phyloP scores from a whole-genome alignment of 2,113 vertebrate genomes.

The Turnix velox region DNA sequence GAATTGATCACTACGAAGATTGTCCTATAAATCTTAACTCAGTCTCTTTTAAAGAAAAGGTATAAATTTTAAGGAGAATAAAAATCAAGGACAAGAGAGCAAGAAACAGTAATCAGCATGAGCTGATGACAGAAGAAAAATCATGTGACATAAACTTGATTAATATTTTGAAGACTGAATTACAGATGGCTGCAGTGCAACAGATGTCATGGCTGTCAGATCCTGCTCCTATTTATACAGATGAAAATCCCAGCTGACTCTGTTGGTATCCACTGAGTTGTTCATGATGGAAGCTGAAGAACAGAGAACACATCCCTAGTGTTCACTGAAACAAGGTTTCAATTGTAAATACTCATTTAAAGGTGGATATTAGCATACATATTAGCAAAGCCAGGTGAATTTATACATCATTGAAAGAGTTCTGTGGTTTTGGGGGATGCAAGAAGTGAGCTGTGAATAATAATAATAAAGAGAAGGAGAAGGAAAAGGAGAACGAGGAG shows the following conservation, averaged over 20 bases:
- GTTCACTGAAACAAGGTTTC: not conserved
- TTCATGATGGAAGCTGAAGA: not conserved
- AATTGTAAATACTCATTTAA: not conserved
- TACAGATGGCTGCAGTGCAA: constrained; percentile 27
- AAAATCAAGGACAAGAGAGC: not conserved
- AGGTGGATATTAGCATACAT: rapidly evolving
- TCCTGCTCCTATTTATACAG: not conserved
- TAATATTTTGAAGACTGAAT: constrained; percentile 43
- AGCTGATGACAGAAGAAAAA: constrained; percentile 17
- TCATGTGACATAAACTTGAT: constrained; percentile 27
- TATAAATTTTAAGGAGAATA: not conserved
- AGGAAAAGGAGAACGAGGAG: too few relatives aligned
- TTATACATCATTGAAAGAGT: not conserved
- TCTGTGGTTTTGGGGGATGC: not conserved
- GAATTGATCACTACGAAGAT: not conserved
- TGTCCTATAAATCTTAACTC: not conserved
- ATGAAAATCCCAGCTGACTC: not conserved
- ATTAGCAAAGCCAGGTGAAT: not conserved
- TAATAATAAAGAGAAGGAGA: too few relatives aligned
- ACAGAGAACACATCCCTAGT: not conserved
- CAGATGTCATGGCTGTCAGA: constrained; percentile 40
- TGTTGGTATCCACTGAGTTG: not conserved
- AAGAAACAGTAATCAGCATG: not conserved
- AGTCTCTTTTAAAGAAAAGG: not conserved
- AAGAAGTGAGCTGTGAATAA: not conserved